Conservation (phyloP, 2,888 invertebrate species). For the Drosophila atripex region DNA sequence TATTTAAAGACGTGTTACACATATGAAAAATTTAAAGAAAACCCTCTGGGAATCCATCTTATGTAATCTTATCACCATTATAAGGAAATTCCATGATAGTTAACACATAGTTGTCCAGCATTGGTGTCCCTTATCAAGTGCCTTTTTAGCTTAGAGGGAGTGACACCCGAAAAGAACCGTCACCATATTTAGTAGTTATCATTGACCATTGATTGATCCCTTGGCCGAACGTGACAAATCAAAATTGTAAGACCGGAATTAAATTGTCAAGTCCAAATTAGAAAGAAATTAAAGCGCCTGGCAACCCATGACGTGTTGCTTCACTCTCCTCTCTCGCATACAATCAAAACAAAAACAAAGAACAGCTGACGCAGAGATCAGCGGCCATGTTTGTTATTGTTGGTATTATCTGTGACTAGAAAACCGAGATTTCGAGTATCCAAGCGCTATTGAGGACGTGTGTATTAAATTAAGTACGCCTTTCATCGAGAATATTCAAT, state of each 20-base stretch:
- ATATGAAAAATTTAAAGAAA: background rate
- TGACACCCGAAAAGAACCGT: slow-evolving; percentile 19
- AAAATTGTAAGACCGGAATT: slow-evolving; percentile 35
- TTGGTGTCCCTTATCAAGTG: slow-evolving; percentile 38
- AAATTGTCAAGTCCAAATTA: slow-evolving; percentile 43
- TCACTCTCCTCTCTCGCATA: slow-evolving; percentile 19
- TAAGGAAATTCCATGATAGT: background rate
- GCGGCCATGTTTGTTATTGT: slow-evolving; percentile 58
- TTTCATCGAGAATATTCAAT: slow-evolving; percentile 65
- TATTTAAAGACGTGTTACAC: background rate
- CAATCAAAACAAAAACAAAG: slow-evolving; percentile 68
- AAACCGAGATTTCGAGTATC: slow-evolving; percentile 17
- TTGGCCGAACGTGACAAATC: slow-evolving; percentile 22
- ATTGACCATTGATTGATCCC: slow-evolving; percentile 56
- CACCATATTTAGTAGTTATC: slow-evolving; percentile 42
- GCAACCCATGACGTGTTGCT: slow-evolving; percentile 66
- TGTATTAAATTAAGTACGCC: slow-evolving; percentile 58
- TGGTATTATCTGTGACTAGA: slow-evolving; percentile 27
- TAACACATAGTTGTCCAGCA: background rate
- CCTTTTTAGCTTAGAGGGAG: background rate
- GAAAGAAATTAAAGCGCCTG: slow-evolving; percentile 37
- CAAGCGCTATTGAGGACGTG: slow-evolving; percentile 68
- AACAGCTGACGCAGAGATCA: slow-evolving; percentile 74
- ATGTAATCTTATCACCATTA: background rate
- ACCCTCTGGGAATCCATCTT: background rate